Evolutionary conservation across 2,113 vertebrate species (phyloP).

Genomic region (Nycticryphes semicollaris): DNA sequence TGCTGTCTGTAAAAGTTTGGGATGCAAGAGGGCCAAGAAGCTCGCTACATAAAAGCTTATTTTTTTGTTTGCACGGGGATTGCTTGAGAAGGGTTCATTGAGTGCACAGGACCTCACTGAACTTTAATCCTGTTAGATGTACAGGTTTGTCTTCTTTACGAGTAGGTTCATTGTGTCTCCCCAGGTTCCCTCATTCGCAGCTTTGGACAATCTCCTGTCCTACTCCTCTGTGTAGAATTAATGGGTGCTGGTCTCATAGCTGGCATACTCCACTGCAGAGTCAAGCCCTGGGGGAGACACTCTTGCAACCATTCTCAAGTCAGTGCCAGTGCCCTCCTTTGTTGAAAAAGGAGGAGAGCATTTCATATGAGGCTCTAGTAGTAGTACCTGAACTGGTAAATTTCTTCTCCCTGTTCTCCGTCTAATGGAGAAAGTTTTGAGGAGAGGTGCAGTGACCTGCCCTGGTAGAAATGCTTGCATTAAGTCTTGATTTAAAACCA

Average conservation of each 20-base stretch:
- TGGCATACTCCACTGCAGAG: background rate
- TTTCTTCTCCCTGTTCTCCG: background rate
- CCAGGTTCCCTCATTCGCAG: background rate
- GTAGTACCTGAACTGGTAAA: background rate
- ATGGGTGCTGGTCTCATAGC: background rate
- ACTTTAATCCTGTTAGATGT: background rate
- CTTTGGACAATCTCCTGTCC: background rate
- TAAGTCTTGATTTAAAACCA: background rate
- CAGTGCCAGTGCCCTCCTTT: rapidly evolving
- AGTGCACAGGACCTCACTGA: background rate
- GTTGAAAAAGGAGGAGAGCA: background rate
- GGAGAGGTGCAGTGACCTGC: background rate
- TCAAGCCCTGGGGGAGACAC: background rate
- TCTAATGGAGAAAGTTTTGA: background rate
- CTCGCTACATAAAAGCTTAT: background rate
- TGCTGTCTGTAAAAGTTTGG: background rate
- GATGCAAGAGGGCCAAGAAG: background rate
- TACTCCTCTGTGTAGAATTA: background rate
- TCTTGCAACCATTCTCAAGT: background rate
- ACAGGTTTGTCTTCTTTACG: background rate
- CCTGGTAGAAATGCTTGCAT: background rate
- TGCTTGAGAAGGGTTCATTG: background rate
- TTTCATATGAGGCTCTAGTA: background rate
- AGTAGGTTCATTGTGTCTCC: rapidly evolving
- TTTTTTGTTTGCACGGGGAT: background rate